phyloP scores from a whole-genome alignment of 1,140 invertebrate species.

The Drosophila lacertosa region DNA sequence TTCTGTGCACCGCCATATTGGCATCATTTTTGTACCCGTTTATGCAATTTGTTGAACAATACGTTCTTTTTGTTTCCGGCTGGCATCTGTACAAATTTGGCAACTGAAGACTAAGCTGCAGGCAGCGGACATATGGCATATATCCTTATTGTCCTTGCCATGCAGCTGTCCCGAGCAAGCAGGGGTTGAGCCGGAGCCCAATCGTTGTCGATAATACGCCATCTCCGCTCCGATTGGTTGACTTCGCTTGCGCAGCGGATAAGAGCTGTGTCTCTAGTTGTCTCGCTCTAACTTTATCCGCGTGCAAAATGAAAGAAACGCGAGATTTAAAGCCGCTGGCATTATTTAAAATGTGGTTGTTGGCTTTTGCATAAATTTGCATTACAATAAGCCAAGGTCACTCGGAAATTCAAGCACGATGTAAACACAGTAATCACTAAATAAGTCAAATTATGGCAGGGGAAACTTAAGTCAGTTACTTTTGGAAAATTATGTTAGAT shows the following conservation, averaged over 20 bases:
- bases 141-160: conserved; percentile 3
- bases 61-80: conserved; percentile 23
- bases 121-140: conserved; percentile 26
- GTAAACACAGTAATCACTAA: conserved; percentile 29
- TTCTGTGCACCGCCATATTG: not conserved
- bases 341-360: conserved; percentile 11
- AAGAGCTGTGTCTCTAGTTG: conserved; percentile 40
- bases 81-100: conserved; percentile 44
- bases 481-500: not conserved
- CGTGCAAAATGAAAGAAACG: conserved; percentile 61
- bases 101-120: conserved; percentile 26
- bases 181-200: conserved; percentile 35
- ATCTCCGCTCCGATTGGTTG: conserved; percentile 49
- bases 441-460: not conserved
- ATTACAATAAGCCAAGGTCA: conserved; percentile 65
- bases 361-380: conserved; percentile 62
- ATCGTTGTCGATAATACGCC: conserved; percentile 12
- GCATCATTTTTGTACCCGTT: conserved; percentile 2
- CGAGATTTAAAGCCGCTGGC: conserved; percentile 29
- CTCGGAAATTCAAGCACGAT: conserved; percentile 27
- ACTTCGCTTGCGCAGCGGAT: conserved; percentile 39
- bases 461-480: not conserved
- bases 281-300: conserved; percentile 69
- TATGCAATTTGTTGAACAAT: conserved; percentile 24
- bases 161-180: conserved; percentile 42